These are phyloP conservation scores for Oncorhynchus masou DNA, from an alignment of 2,113 vertebrate genomes.

Conservation along the genomic window DNA sequence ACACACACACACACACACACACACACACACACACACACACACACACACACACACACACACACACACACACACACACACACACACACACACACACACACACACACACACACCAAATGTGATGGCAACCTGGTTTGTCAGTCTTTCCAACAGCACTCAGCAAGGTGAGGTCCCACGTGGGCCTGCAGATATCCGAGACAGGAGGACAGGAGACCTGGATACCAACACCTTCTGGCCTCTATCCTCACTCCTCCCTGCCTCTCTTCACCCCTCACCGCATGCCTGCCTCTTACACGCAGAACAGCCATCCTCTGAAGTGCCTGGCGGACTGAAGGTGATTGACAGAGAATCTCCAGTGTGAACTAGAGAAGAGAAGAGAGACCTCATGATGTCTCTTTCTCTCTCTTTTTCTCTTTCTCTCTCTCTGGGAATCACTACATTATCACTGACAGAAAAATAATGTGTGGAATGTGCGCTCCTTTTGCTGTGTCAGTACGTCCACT, in stretches of 20 bases:
- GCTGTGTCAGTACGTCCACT: neutral
- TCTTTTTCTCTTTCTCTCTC: constrained; percentile 11
- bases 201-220: constrained; percentile 59
- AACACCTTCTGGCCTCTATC: constrained; percentile 40
- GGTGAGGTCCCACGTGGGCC: constrained; percentile 58
- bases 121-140: constrained; percentile 57
- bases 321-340: constrained; percentile 58
- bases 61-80: too few species aligned
- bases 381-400: neutral
- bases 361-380: neutral
- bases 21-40: constrained; percentile 14
- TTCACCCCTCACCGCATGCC: constrained; percentile 33
- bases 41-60: too few species aligned
- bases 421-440: constrained; percentile 41
- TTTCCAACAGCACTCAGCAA: constrained; percentile 53
- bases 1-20: constrained; percentile 19
- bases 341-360: constrained; percentile 55
- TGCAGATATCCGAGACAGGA: constrained; percentile 58
- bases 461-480: neutral
- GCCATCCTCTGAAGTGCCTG: constrained; percentile 64
- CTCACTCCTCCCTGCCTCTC: too few species aligned
- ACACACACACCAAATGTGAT: constrained; percentile 47
- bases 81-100: constrained; percentile 18
- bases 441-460: constrained; percentile 25
- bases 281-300: constrained; percentile 55